Evolutionary conservation across 2,888 invertebrate species (phyloP).

Genomic region (Agrilus biguttatus): DNA sequence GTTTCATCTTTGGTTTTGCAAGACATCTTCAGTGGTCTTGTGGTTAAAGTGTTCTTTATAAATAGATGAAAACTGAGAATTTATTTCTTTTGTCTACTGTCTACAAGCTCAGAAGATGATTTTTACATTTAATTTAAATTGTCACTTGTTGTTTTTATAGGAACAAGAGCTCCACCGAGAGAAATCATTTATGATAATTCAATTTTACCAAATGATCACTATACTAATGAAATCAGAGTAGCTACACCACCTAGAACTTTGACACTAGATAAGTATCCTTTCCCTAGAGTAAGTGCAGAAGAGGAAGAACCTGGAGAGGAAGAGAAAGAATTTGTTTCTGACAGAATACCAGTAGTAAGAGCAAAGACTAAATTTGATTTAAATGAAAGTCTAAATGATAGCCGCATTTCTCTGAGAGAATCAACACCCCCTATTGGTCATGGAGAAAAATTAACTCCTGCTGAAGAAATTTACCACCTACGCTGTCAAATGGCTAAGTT

Average conservation of each 20-base stretch:
- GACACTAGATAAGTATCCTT: constrained; percentile 73
- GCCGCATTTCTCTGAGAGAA: constrained; percentile 16
- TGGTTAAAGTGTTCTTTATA: too few species aligned
- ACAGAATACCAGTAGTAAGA: constrained; percentile 19
- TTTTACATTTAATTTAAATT: too few species aligned
- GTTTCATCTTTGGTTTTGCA: too few species aligned
- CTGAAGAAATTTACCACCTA: constrained; percentile 70
- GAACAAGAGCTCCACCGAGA: constrained; percentile 71
- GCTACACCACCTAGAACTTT: constrained; percentile 81
- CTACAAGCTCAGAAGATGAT: too few species aligned
- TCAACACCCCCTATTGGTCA: constrained; percentile 23
- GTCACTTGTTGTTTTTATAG: constrained; percentile 28
- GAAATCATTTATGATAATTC: constrained; percentile 79
- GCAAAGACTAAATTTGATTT: constrained; percentile 18
- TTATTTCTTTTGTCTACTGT: too few species aligned
- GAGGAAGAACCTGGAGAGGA: constrained; percentile 33
- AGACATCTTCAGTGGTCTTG: too few species aligned
- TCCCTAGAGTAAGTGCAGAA: constrained; percentile 45
- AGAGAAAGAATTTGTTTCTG: constrained; percentile 5
- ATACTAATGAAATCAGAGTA: constrained; percentile 59
- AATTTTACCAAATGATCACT: constrained; percentile 52
- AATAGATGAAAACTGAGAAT: too few species aligned
- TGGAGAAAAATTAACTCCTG: constrained; percentile 51
- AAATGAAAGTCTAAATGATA: constrained; percentile 19
- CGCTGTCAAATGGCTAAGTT: constrained; percentile 76